Evolutionary conservation across 2,113 vertebrate genomes (phyloP), one percentile per base, ranked within the genome.

Genomic region (Cyprinodon tularosa): DNA sequence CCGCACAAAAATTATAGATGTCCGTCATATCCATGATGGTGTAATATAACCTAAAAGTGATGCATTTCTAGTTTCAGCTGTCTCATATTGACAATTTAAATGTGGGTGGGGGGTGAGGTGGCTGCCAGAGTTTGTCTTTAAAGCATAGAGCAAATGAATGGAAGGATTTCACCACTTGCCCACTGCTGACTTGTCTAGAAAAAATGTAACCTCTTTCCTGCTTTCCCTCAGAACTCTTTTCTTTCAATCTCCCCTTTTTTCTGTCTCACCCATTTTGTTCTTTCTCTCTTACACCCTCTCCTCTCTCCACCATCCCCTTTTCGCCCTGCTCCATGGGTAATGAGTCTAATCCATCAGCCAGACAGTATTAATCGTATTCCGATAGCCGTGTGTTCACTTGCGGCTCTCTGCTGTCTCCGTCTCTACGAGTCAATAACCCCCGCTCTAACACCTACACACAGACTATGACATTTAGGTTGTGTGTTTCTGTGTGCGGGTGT

Each of bases 301-400:
- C 72, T 64, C 66, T 76, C 77, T 80, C 48, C 71, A 70, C 74
- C 61, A 20, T 74, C 74, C 80, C 69, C 72, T 66, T 78, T 66
- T 71, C 9, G 76, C 84, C 83, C 76, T 76, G 74, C 78, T 90
- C 86, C 83, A 68, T 73, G 76, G 85, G 80, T 92, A 93, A 93
- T 90, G 91, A 92, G 90, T 91, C 87, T 89, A 91, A 93, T 93
- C 92, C 92, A 92, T 93, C 92, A 93, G 86, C 79, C 83, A 88
- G 91, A 93, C 88, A 91, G 87, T 84, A 91, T 93, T 90, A 91
- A 93, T 93, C 81, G 90, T 93, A 93, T 93, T 93, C 89, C 91
- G 84, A 93, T 93, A 91, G 87, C 80, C 68, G 88, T 75, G 88
- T 90, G 89, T 91, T 92, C 90, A 74, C 89, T 89, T 65, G 80